Evolutionary conservation across 37 sponge, comb jelly and placozoan species (phyloP).

Genomic region (Crambe crambe): DNA sequence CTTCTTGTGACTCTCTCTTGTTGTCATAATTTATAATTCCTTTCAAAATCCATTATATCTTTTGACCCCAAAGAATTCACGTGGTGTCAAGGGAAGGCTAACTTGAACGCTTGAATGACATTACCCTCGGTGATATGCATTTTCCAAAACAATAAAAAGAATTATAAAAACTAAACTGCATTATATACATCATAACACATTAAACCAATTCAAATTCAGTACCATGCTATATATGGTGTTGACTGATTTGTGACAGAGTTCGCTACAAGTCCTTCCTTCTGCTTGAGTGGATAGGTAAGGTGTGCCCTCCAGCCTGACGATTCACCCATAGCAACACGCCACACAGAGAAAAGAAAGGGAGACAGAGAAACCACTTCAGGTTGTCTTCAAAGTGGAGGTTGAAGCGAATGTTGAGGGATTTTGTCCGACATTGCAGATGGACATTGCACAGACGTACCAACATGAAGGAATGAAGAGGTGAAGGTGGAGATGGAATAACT

Average conservation of each 20-base stretch:
- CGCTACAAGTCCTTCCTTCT: background rate
- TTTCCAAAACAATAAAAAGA: too few species aligned
- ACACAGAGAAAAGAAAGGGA: conserved; percentile 65
- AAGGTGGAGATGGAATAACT: conserved; percentile 35
- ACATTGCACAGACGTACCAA: conserved; percentile 47
- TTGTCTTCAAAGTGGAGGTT: conserved; percentile 70
- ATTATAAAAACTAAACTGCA: too few species aligned
- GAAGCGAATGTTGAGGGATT: conserved; percentile 30
- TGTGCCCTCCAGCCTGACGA: conserved; percentile 10
- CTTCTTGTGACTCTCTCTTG: too few species aligned
- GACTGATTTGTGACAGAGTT: too few species aligned
- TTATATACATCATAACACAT: too few species aligned
- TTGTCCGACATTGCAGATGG: conserved; percentile 27
- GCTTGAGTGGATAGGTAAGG: background rate
- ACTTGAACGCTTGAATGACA: too few species aligned
- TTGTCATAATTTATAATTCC: background rate
- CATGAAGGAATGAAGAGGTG: conserved; percentile 27
- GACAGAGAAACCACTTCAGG: conserved; percentile 64
- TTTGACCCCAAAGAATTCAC: background rate
- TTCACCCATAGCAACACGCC: conserved; percentile 55
- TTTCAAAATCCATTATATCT: background rate
- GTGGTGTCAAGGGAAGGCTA: too few species aligned
- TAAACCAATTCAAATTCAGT: too few species aligned
- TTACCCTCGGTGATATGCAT: too few species aligned
- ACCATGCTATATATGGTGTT: too few species aligned